A percentile compares a stretch with the other conserved stretches of the same genome.
Evolutionary conservation across 2,888 invertebrate species (phyloP).

Genomic region (Andrena chrysosceles): DNA sequence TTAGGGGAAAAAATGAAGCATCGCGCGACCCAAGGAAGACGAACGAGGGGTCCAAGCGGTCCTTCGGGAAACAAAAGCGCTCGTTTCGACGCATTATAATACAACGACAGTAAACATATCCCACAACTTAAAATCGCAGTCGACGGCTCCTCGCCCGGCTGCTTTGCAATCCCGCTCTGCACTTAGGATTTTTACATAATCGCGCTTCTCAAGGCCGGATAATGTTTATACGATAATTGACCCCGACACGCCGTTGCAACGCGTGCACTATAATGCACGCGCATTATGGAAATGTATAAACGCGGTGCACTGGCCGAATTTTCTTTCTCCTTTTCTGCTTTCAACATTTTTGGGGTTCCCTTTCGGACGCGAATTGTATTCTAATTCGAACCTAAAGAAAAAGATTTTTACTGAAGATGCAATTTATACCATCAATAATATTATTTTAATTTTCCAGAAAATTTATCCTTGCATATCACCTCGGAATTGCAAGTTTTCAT

Average conservation of each 20-base stretch:
- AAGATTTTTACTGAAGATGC: no score
- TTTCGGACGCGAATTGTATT: background rate
- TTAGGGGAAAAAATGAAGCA: slow-evolving; percentile 43
- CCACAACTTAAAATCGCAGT: slow-evolving; percentile 63
- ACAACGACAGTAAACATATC: slow-evolving; percentile 71
- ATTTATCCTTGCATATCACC: no score
- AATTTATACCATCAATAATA: no score
- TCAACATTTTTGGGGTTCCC: background rate
- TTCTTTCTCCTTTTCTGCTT: slow-evolving; percentile 5
- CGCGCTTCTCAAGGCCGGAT: slow-evolving; percentile 74
- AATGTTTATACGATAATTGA: slow-evolving; percentile 77
- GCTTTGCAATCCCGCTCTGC: slow-evolving; percentile 69
- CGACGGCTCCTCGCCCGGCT: slow-evolving; percentile 43
- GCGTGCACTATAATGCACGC: slow-evolving; percentile 66
- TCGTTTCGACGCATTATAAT: slow-evolving; percentile 77
- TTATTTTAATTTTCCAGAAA: no score
- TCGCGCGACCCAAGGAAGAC: slow-evolving; percentile 60
- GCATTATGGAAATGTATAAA: slow-evolving; percentile 73
- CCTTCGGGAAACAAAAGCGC: slow-evolving; percentile 83
- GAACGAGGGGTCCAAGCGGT: slow-evolving; percentile 63
- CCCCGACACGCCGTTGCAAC: slow-evolving; percentile 48
- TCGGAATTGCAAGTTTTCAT: no score
- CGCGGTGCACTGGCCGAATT: slow-evolving; percentile 7
- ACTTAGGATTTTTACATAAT: slow-evolving; percentile 80
- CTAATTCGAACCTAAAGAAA: no score